Base-by-base conservation (phyloP, 2,888 invertebrate species). In the Tachina fera region DNA sequence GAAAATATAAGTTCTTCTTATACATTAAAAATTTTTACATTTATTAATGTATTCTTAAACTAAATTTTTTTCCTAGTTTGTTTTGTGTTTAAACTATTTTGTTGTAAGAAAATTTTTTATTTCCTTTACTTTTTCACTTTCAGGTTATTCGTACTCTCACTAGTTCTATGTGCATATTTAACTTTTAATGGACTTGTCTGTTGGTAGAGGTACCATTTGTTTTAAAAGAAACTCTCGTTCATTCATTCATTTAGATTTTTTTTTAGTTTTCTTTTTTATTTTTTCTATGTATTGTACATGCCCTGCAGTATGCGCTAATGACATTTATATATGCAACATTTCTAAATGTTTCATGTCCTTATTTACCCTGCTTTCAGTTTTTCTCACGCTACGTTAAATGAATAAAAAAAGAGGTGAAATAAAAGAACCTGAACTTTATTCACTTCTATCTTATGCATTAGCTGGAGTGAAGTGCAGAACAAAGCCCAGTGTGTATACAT, bases 21-120 rank as follows among this genome's bases (percentile, higher is more conserved):
- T 6, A 60, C 31, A 14, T 49, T 58, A 41, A 4, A 75, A 45
- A 51, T 51, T 19, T n/a, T 65, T 65, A 47, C 49, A 67, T 58
- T 81, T 74, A 74, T 81, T 74, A 63, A 58, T 80, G 22, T 43
- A 9, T 72, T 89, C 89, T 89, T 89, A 3, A 63, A 45, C 45
- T 63, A 45, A 9, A 87, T 63, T 75, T 76, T 87, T 80, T 53
- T 53, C 16, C 10, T 10, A 65, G 13, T 87, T 77, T 43, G 4
- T 45, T 74, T 61, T 41, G 41, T 74, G 53, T 81, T 78, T 79
- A 80, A 45, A 3, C 19, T 9, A 41, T 87, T 16, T 88, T 87
- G 77, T 83, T 83, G 72, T 70, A 51, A n/a, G 11, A 74, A 75
- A 81, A 39, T 71, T 61, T n/a, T 83, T 74, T 60, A 11, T 51